Percentiles rank a stretch among this genome's conserved stretches.
Conservation (phyloP, 2,888 invertebrate genomes). For the Caenorhabditis drosophilae region DNA sequence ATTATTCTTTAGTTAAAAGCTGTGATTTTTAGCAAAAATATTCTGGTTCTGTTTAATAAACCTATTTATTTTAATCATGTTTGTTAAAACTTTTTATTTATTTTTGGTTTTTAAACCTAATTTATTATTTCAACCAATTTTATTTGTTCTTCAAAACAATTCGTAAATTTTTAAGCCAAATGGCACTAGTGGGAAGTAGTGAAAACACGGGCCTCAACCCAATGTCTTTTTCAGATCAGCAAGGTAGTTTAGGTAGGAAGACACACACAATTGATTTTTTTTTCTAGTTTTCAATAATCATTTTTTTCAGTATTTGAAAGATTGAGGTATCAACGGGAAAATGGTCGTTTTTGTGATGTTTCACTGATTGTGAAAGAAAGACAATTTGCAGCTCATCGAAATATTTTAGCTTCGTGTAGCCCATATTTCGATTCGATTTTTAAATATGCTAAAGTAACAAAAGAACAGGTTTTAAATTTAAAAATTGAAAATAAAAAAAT, state of each 20-base stretch:
- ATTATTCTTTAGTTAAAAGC: too few relatives aligned
- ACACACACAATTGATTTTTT: too few relatives aligned
- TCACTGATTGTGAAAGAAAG: conserved; percentile 75
- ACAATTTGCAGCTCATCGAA: conserved; percentile 75
- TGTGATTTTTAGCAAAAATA: too few relatives aligned
- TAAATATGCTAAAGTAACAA: conserved; percentile 71
- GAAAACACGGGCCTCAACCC: conserved; percentile 68
- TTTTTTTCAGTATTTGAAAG: conserved; percentile 69
- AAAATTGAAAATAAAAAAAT: conserved; percentile 2
- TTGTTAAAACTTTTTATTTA: too few relatives aligned
- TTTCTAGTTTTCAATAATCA: not conserved
- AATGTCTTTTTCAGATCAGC: conserved; percentile 70
- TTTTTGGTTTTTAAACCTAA: too few relatives aligned
- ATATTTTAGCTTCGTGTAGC: conserved; percentile 76
- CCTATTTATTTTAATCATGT: too few relatives aligned
- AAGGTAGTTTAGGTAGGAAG: conserved; percentile 3
- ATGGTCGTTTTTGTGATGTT: conserved; percentile 75
- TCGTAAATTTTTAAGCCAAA: too few relatives aligned
- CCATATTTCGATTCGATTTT: conserved; percentile 77
- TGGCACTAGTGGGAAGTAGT: conserved; percentile 51
- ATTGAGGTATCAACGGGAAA: conserved; percentile 73
- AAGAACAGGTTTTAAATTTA: conserved; percentile 34
- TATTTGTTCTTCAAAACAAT: too few relatives aligned
- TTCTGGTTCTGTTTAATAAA: too few relatives aligned
- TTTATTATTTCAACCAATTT: too few relatives aligned